phyloP scores from a whole-genome alignment of 1,140 invertebrate species.

The Paracyclopina nana region DNA sequence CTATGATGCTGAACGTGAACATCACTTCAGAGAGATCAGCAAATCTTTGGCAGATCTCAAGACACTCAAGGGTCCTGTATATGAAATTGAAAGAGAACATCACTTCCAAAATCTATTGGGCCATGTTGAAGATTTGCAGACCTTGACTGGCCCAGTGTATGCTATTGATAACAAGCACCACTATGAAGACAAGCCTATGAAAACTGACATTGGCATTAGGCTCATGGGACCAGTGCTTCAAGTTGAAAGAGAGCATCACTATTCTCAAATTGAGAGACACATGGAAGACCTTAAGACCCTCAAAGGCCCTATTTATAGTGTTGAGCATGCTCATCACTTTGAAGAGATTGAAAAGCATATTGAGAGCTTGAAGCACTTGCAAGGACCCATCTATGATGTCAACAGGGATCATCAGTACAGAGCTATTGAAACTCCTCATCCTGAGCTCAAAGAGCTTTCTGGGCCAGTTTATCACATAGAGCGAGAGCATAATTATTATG shows the following conservation, averaged over 20 bases:
- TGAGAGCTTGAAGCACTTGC: slow-evolving; percentile 5
- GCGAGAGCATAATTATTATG: slow-evolving; percentile 9
- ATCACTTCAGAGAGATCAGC: slow-evolving; percentile 3
- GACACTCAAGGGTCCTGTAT: slow-evolving; percentile 7
- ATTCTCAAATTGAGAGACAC: slow-evolving; percentile 6
- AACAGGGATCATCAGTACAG: slow-evolving; percentile 6
- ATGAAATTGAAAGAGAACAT: slow-evolving; percentile 14
- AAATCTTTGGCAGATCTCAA: background rate
- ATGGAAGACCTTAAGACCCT: background rate
- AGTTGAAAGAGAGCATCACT: slow-evolving; percentile 13
- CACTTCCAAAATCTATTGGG: slow-evolving; percentile 6
- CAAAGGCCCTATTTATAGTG: slow-evolving; percentile 3
- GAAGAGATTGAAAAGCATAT: slow-evolving; percentile 6
- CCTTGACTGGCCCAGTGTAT: slow-evolving; percentile 8
- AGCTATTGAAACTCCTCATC: background rate
- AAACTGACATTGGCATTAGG: slow-evolving; percentile 1
- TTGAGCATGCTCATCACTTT: slow-evolving; percentile 10
- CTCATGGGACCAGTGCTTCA: slow-evolving; percentile 9
- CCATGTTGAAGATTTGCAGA: slow-evolving; percentile 7
- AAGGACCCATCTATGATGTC: slow-evolving; percentile 9
- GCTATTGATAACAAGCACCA: slow-evolving; percentile 15
- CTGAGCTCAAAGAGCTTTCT: background rate
- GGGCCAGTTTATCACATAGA: slow-evolving; percentile 14
- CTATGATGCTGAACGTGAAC: slow-evolving; percentile 11
- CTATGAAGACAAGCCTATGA: slow-evolving; percentile 12